Base-by-base conservation (phyloP, 2,888 invertebrate species). In the Apodemia duryi region DNA sequence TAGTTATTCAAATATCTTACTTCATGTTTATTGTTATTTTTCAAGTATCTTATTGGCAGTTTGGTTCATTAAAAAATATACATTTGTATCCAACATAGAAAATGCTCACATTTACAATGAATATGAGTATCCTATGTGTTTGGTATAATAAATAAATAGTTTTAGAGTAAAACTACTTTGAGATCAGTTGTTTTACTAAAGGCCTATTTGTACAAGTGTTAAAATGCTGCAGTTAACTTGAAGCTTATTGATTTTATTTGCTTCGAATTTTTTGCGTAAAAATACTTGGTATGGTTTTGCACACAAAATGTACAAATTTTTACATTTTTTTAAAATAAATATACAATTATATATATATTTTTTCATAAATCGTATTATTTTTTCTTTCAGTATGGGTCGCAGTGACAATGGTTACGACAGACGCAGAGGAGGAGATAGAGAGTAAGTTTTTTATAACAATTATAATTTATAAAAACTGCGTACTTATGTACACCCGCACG, bases 321-420 rank as follows among this genome's bases (percentile, higher is more conserved):
- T 13, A 11, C 13, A 43, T 21, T 21, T 21, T 21, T 21, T 21
- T 21, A 21, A 21, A 21, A 21, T 21, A 21, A 21, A 21, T 21
- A 21, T 21, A 21, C 21, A 21, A 21, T 21, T 21, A 43, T 9
- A 6, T 9, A 38, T 9, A 10, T 5, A 5, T 43, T 43, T 43
- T 43, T 13, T 4, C 13, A 43, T 43, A 11, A 43, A 38, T 4
- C 29, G 38, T 52, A 46, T 4, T 38, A 29, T 52, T 43, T 49
- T 61, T 66, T 49, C 28, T 72, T 80, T 66, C 76, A 91, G 82
- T 72, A 86, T 81, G 72, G 87, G 87, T 72, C 81, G 93, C 74
- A 86, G 91, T 35, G 91, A 92, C 75, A 91, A 90, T 68, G 91
- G 92, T n/a, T 91, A 92, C 79, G 93, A 86, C 74, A 88, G 83